Evolutionary conservation across 2,797 vertebrate species (phyloP).

Genomic region (Pipistrellus nathusii): DNA sequence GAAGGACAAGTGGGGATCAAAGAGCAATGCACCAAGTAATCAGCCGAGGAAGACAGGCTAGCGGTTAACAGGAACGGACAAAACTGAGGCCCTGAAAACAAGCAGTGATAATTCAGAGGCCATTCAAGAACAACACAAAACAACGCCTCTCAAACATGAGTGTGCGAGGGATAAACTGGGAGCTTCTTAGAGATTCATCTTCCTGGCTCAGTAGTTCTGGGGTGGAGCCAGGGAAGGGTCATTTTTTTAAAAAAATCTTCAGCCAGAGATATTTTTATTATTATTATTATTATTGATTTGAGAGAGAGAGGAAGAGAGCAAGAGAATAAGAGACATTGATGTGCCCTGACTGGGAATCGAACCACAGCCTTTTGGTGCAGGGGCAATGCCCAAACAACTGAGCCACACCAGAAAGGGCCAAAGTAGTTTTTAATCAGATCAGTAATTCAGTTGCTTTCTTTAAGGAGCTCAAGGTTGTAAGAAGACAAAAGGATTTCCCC

Average conservation of each 20-base stretch:
- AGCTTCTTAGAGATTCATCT: neutral
- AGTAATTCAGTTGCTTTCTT: constrained; percentile 62
- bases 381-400: neutral
- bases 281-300: neutral
- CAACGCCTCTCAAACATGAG: neutral
- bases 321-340: neutral
- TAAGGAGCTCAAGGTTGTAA: constrained; percentile 51
- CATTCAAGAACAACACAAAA: neutral
- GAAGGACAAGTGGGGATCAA: neutral
- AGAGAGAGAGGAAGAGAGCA: neutral
- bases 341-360: neutral
- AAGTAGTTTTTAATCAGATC: constrained; percentile 61
- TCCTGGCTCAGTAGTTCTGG: neutral
- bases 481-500: constrained; percentile 42
- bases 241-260: neutral
- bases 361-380: neutral
- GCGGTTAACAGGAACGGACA: neutral
- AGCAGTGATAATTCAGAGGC: neutral
- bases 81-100: neutral
- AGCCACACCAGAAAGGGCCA: neutral
- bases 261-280: too few relatives aligned
- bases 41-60: neutral
- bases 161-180: neutral
- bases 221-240: neutral
- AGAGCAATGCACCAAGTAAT: neutral